These are phyloP conservation scores for Phoenicopterus ruber DNA, from an alignment of 2,113 vertebrate species.

Conservation along the genomic window DNA sequence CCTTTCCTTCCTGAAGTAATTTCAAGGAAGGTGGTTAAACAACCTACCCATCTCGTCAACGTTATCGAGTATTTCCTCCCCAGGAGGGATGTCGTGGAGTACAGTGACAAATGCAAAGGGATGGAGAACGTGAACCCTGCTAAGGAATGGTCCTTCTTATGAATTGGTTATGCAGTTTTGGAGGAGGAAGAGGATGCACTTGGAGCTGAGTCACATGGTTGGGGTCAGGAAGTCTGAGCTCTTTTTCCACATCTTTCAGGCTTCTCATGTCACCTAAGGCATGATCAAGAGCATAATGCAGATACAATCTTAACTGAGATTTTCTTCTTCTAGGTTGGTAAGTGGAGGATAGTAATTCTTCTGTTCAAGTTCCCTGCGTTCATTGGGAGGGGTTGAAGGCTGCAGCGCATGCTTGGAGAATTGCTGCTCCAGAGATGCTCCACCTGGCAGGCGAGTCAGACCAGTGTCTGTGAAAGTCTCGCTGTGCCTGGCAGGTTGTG, in stretches of 20 bases:
- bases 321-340: not conserved
- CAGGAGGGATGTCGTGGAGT: not conserved
- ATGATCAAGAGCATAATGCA: not conserved
- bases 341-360: not conserved
- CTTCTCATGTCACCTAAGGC: not conserved
- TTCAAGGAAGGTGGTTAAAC: not conserved
- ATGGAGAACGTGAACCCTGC: not conserved
- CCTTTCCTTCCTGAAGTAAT: not conserved
- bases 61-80: not conserved
- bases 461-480: not conserved
- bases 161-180: not conserved
- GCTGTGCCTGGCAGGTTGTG: not conserved
- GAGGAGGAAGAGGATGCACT: not conserved
- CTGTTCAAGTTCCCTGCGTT: not conserved
- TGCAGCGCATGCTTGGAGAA: not conserved
- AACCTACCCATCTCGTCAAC: not conserved
- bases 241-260: not conserved
- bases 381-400: not conserved
- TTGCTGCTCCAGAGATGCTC: not conserved
- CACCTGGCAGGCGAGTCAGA: not conserved
- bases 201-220: not conserved
- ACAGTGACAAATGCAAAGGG: not conserved
- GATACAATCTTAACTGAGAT: not conserved
- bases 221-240: conserved; percentile 17
- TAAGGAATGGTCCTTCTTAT: not conserved